phyloP scores from a whole-genome alignment of 2,113 vertebrate genomes.

The Equus quagga region DNA sequence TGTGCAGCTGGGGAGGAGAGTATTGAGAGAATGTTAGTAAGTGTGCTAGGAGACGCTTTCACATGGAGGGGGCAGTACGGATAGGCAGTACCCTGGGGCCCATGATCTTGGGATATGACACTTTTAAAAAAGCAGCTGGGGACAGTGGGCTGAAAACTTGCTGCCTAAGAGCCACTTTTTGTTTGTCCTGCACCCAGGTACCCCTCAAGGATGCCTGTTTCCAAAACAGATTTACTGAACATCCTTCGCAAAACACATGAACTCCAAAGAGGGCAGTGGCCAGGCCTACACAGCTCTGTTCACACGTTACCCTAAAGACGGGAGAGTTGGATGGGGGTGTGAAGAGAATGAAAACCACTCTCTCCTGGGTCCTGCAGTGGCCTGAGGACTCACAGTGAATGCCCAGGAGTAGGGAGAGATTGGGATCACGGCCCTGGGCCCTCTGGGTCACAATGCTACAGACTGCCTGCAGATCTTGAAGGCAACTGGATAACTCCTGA shows the following conservation, averaged over 20 bases:
- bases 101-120: neutral
- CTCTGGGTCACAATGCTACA: slow-evolving; percentile 96
- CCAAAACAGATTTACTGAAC: slow-evolving; percentile 21
- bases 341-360: neutral
- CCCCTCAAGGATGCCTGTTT: slow-evolving; percentile 2
- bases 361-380: neutral
- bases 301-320: neutral
- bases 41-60: neutral
- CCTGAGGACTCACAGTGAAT: slow-evolving; percentile 92
- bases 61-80: neutral
- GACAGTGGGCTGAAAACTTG: neutral
- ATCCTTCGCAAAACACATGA: neutral
- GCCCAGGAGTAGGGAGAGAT: slow-evolving; percentile 96
- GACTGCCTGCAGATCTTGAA: slow-evolving; percentile 94
- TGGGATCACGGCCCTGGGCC: slow-evolving; percentile 96
- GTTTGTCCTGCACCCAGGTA: neutral
- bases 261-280: neutral
- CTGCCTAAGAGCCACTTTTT: slow-evolving; percentile 3
- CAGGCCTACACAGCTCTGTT: neutral
- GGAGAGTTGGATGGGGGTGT: neutral
- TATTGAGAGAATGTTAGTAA: slow-evolving; percentile 56
- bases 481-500: slow-evolving; percentile 92
- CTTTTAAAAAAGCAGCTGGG: neutral
- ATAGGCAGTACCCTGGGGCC: neutral
- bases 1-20: slow-evolving; percentile 87